Percentiles rank a stretch among this genome's conserved stretches.
These are phyloP conservation scores for Gallinago solitaria DNA, from an alignment of 2,797 vertebrate species.

Conservation along the genomic window DNA sequence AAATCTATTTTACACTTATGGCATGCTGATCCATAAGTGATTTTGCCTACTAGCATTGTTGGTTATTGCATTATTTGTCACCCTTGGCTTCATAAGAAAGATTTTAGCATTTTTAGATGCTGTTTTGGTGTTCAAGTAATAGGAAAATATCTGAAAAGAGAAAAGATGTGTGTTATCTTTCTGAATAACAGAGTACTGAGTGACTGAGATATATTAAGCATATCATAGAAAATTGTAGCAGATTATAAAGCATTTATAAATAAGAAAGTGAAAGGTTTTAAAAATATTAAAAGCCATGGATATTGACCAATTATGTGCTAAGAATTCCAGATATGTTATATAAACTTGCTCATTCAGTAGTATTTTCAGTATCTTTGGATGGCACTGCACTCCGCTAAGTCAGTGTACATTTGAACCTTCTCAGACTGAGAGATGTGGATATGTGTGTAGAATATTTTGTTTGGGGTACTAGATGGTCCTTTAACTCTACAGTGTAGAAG, in stretches of 20 bases:
- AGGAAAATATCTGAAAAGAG: neutral
- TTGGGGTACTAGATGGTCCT: neutral
- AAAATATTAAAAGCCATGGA: neutral
- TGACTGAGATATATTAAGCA: neutral
- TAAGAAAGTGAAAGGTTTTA: neutral
- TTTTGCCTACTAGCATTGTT: neutral
- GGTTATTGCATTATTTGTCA: neutral
- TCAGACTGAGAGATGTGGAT: neutral
- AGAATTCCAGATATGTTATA: neutral
- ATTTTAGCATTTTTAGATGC: neutral
- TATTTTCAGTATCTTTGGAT: neutral
- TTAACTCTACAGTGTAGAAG: neutral
- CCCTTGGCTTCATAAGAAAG: neutral
- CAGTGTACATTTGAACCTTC: neutral
- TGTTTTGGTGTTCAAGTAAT: neutral
- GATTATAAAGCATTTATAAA: neutral
- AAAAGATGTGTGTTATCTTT: neutral
- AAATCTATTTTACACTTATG: neutral
- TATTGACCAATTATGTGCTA: neutral
- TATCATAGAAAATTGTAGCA: neutral
- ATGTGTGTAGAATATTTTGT: neutral
- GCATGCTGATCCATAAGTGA: neutral
- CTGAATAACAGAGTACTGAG: neutral
- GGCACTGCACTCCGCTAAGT: neutral
- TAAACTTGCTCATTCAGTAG: neutral